A percentile compares a stretch with the other conserved stretches of the same genome.
Conservation (phyloP, 2,113 vertebrate species). For the Neogobius melanostomus region DNA sequence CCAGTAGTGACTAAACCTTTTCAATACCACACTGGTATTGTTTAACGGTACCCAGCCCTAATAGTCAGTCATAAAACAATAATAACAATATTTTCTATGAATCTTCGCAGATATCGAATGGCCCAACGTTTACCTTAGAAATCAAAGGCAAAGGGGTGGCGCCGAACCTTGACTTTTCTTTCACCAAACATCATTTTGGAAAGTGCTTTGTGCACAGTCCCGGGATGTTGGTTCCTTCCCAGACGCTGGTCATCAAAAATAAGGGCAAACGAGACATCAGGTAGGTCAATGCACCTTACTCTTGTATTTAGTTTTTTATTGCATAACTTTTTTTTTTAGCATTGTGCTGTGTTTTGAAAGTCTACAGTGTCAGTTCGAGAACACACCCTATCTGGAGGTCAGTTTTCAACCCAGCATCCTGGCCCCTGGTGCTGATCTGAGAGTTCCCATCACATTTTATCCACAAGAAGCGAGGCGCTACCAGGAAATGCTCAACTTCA, state of each 20-base stretch:
- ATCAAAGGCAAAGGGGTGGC: slow-evolving; percentile 71
- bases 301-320: not conserved
- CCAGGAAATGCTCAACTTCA: slow-evolving; percentile 79
- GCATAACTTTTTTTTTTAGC: not conserved
- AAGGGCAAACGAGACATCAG: slow-evolving; percentile 75
- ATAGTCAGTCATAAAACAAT: not conserved
- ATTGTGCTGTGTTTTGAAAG: not conserved
- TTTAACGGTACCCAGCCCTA: too few relatives aligned
- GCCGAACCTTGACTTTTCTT: slow-evolving; percentile 82
- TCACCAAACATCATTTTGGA: slow-evolving; percentile 85
- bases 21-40: too few relatives aligned
- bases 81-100: not conserved
- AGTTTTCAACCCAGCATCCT: slow-evolving; percentile 70
- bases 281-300: slow-evolving; percentile 31
- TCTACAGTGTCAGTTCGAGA: slow-evolving; percentile 80
- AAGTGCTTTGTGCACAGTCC: slow-evolving; percentile 77
- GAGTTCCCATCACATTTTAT: slow-evolving; percentile 82
- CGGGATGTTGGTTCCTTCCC: slow-evolving; percentile 75
- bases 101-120: slow-evolving; percentile 79
- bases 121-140: slow-evolving; percentile 71
- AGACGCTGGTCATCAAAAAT: slow-evolving; percentile 80
- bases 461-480: slow-evolving; percentile 78
- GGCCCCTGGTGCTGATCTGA: slow-evolving; percentile 69
- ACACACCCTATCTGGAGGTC: slow-evolving; percentile 74
- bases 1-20: too few relatives aligned